Evolutionary conservation across 2,888 invertebrate genomes (phyloP), one percentile per base, ranked within the genome.

Genomic region (Sphinx pinastri): DNA sequence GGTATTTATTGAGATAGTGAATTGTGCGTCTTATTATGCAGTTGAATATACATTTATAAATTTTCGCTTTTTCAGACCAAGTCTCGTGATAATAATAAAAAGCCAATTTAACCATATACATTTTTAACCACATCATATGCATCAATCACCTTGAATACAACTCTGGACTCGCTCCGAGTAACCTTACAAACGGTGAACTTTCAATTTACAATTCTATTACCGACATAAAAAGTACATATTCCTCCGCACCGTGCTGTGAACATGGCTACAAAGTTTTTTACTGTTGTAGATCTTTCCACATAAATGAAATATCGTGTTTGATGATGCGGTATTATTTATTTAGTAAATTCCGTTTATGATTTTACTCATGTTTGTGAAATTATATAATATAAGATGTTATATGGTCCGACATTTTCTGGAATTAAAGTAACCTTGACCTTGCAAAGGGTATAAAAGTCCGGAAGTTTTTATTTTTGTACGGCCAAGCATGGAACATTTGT

Each of bases 141-240:
- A 13, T 19, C 19, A 19, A 49, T 6, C 10, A 1, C 63, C 47
- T 19, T 55, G 19, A 49, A 63, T 63, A 49, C 63, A 49, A 49
- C 63, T 49, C 63, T 63, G 63, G 47, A 19, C 76, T 76, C 78
- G 76, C 74, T 74, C 69, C 72, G 73, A 75, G 77, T 76, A 76
- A 72, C 77, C 76, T 78, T 73, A 69, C 75, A 74, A 79, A 78
- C 82, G 79, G 83, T 83, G 79, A 83, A 81, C 77, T 84, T 86
- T 84, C 87, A 87, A 87, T 86, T 81, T 81, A 79, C 85, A 84
- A 87, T 85, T 86, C 85, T 87, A 86, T 87, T 81, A 84, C 81
- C 72, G 49, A 49, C 63, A 49, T 63, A 63, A 49, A 63, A 63
- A 63, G 63, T 19, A 47, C 47, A 63, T 63, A 49, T 63, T 63